phyloP scores from a whole-genome alignment of 1,140 invertebrate genomes.

The Phocides pigmalion region DNA sequence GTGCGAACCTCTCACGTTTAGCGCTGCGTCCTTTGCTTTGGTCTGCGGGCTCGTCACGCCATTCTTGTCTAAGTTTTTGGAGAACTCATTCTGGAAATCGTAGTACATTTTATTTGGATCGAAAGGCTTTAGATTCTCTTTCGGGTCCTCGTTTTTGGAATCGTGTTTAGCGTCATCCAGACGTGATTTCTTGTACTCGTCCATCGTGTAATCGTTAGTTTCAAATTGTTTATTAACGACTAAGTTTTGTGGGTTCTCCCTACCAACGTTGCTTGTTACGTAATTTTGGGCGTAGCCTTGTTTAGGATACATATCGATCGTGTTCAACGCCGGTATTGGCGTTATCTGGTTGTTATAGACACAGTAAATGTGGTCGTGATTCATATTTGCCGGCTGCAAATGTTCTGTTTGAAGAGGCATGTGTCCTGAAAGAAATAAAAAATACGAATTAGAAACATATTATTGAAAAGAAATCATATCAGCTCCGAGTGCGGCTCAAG shows the following conservation, averaged over 20 bases:
- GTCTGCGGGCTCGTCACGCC: no score
- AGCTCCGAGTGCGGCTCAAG: no score
- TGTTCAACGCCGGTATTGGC: conserved; percentile 55
- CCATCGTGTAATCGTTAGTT: conserved; percentile 4
- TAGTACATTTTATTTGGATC: conserved; percentile 69
- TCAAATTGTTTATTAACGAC: conserved; percentile 69
- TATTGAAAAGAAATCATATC: no score
- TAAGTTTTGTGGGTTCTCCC: conserved; percentile 73
- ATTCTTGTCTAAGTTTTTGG: conserved; percentile 48
- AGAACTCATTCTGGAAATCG: conserved; percentile 40
- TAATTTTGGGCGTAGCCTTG: conserved; percentile 65
- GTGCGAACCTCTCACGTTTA: conserved; percentile 71
- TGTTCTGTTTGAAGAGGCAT: conserved; percentile 48
- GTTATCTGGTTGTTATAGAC: conserved; percentile 59
- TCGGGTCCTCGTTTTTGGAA: conserved; percentile 60
- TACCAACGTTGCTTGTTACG: conserved; percentile 28
- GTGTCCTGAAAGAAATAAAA: conserved; percentile 53
- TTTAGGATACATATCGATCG: conserved; percentile 63
- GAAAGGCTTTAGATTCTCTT: conserved; percentile 68
- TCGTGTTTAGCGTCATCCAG: conserved; percentile 49
- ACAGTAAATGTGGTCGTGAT: conserved; percentile 57
- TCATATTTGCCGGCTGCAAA: conserved; percentile 37
- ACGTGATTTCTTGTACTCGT: conserved; percentile 57
- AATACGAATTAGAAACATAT: conserved; percentile 10
- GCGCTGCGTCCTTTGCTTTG: conserved; percentile 20